Evolutionary conservation across 2,888 invertebrate species (phyloP).

Genomic region (Caenorhabditis afra): DNA sequence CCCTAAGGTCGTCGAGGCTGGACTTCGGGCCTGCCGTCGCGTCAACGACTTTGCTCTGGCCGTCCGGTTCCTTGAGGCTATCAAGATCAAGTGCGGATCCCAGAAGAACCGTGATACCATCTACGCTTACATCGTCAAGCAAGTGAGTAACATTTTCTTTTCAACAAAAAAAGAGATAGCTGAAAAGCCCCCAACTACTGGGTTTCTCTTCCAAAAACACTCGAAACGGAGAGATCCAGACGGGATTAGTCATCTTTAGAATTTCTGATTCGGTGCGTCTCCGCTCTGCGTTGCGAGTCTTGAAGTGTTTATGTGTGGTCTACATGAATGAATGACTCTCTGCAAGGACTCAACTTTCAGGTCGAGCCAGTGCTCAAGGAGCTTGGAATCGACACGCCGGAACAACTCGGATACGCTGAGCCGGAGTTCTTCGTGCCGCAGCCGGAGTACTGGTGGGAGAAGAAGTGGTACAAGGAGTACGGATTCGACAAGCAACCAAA

Average conservation of each 20-base stretch:
- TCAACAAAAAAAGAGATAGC: not conserved
- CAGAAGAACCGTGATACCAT: constrained; percentile 82
- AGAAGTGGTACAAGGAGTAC: constrained; percentile 79
- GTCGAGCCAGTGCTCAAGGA: constrained; percentile 93
- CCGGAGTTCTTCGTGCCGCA: constrained; percentile 92
- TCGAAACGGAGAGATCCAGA: not conserved
- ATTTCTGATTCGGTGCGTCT: constrained; percentile 1
- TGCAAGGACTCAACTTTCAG: constrained; percentile 84
- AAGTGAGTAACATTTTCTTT: constrained; percentile 67
- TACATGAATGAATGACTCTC: not conserved
- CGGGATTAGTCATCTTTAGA: constrained; percentile 27
- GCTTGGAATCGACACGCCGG: constrained; percentile 93
- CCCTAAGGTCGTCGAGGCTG: constrained; percentile 80
- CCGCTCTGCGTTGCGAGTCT: not conserved
- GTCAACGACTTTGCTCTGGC: constrained; percentile 95
- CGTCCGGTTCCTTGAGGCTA: constrained; percentile 92
- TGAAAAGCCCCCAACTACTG: not conserved
- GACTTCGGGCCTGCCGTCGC: constrained; percentile 87
- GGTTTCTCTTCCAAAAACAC: constrained; percentile 1
- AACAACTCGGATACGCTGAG: constrained; percentile 96
- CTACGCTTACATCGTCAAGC: constrained; percentile 82
- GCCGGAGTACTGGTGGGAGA: constrained; percentile 83
- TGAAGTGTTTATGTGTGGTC: constrained; percentile 23
- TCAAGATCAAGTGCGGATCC: constrained; percentile 88
- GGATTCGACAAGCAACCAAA: constrained; percentile 78